These are phyloP conservation scores for Zenarchopterus dispar DNA, from an alignment of 2,797 vertebrate genomes.

Conservation along the genomic window DNA sequence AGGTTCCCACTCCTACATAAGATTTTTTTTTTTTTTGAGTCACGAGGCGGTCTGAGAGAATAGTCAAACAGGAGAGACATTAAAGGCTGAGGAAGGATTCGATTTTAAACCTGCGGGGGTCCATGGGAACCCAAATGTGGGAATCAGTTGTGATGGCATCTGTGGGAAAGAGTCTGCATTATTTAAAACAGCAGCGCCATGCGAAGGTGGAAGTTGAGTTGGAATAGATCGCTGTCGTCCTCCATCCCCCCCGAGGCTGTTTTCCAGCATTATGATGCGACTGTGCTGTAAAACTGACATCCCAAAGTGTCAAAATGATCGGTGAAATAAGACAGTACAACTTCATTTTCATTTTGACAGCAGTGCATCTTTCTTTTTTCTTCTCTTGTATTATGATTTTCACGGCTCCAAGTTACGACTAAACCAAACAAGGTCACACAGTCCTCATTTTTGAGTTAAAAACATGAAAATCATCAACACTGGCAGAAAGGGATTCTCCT, in stretches of 20 bases:
- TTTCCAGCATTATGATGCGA: slow-evolving; percentile 19
- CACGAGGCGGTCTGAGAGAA: slow-evolving; percentile 61
- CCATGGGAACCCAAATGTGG: slow-evolving; percentile 62
- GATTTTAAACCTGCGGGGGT: slow-evolving; percentile 54
- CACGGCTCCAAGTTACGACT: slow-evolving; percentile 7
- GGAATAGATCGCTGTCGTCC: slow-evolving; percentile 50
- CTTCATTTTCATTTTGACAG: slow-evolving; percentile 46
- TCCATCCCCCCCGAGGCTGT: slow-evolving; percentile 39
- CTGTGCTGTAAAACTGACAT: slow-evolving; percentile 29
- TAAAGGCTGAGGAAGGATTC: slow-evolving; percentile 54
- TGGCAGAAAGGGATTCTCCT: slow-evolving; percentile 44
- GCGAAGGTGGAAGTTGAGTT: slow-evolving; percentile 27
- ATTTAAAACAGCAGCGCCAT: slow-evolving; percentile 53
- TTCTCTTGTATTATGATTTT: slow-evolving; percentile 24
- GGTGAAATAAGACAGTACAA: slow-evolving; percentile 15
- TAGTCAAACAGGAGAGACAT: slow-evolving; percentile 49
- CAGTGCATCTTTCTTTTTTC: slow-evolving; percentile 5
- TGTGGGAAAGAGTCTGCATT: slow-evolving; percentile 61
- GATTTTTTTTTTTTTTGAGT: slow-evolving; percentile 32
- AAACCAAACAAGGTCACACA: slow-evolving; percentile 49
- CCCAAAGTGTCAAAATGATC: slow-evolving; percentile 57
- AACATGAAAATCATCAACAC: slow-evolving; percentile 37
- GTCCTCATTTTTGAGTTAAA: slow-evolving; percentile 39
- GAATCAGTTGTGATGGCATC: slow-evolving; percentile 44
- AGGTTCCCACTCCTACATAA: slow-evolving; percentile 62